phyloP scores from a whole-genome alignment of 2,797 vertebrate species.

The Rhyacichthys aspro region DNA sequence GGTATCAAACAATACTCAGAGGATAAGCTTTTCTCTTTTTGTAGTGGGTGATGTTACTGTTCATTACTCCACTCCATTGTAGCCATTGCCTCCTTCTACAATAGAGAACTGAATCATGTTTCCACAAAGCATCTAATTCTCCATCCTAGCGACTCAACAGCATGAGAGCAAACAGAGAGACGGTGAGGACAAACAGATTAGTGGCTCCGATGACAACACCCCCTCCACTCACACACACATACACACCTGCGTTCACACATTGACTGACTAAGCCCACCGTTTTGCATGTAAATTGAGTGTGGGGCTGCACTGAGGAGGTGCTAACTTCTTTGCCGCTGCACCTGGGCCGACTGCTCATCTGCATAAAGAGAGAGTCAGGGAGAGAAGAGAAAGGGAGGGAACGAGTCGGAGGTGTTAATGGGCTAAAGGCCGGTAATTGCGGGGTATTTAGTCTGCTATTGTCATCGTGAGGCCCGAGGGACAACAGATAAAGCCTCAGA shows the following conservation, averaged over 20 bases:
- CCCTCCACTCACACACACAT: constrained; percentile 29
- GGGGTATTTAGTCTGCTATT: constrained; percentile 61
- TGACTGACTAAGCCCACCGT: constrained; percentile 56
- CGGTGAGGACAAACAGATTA: constrained; percentile 66
- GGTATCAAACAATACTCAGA: no score
- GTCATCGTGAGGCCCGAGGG: constrained; percentile 51
- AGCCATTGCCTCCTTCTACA: constrained; percentile 26
- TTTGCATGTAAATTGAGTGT: constrained; percentile 81
- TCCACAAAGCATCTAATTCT: constrained; percentile 53
- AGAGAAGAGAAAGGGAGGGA: constrained; percentile 17
- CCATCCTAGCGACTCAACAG: constrained; percentile 40
- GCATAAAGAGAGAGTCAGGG: constrained; percentile 42
- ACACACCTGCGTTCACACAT: constrained; percentile 74
- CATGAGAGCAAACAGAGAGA: constrained; percentile 46
- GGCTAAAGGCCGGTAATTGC: constrained; percentile 72
- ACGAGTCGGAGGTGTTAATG: constrained; percentile 66
- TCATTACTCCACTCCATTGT: no score
- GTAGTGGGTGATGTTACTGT: not conserved
- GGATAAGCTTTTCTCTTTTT: no score
- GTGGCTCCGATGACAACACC: constrained; percentile 54
- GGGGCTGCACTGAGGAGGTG: constrained; percentile 69
- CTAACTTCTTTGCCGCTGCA: constrained; percentile 76
- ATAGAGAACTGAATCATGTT: constrained; percentile 44
- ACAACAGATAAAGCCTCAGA: constrained; percentile 56
- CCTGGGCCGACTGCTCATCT: constrained; percentile 73